Conservation (phyloP, 2,113 vertebrate species). For the Equus przewalskii region DNA sequence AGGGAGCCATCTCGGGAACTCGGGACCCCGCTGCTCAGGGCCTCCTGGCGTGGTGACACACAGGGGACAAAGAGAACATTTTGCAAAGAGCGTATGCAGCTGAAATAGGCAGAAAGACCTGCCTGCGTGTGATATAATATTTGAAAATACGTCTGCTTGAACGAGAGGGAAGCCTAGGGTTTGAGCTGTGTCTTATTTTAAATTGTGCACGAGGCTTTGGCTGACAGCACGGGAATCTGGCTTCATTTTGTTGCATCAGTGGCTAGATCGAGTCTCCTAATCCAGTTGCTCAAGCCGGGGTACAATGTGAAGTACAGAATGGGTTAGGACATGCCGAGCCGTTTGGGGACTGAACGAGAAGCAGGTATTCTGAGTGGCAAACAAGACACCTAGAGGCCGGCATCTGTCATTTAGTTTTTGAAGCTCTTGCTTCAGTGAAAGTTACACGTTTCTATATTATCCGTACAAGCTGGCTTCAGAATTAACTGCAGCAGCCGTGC, state of each 20-base stretch:
- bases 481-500: neutral
- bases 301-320: neutral
- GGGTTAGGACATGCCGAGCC: neutral
- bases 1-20: neutral
- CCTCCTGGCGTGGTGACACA: slow-evolving; percentile 21
- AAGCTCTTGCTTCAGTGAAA: slow-evolving; percentile 43
- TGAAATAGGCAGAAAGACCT: slow-evolving; percentile 42
- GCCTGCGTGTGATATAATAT: neutral
- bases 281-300: neutral
- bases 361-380: slow-evolving; percentile 56
- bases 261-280: neutral
- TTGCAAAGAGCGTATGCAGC: neutral
- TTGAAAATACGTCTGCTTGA: neutral
- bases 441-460: neutral
- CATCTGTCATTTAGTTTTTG: slow-evolving; percentile 59
- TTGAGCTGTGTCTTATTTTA: neutral
- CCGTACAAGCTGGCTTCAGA: neutral
- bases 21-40: neutral
- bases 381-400: neutral
- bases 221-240: neutral
- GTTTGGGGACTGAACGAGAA: slow-evolving; percentile 46
- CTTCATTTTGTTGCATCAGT: neutral
- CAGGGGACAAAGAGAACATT: slow-evolving; percentile 77
- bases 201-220: fast-evolving
- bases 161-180: neutral